phyloP scores from a whole-genome alignment of 2,797 vertebrate species.

The Premnoplex brunnescens region DNA sequence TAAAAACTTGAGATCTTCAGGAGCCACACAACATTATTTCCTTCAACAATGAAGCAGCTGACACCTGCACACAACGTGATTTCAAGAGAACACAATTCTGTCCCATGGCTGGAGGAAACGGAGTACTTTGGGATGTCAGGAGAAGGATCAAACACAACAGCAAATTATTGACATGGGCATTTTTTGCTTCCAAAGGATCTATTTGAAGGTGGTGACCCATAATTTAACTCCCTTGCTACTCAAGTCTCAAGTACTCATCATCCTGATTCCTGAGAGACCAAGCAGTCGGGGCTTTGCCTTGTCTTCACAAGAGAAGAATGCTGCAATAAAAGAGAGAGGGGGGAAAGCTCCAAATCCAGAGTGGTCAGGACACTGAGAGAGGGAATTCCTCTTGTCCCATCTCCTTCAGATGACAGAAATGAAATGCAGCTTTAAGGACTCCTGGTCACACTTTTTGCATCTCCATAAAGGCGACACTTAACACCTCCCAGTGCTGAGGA shows the following conservation, averaged over 20 bases:
- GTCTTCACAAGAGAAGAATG: neutral
- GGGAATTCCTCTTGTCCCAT: neutral
- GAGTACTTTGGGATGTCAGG: neutral
- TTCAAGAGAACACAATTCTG: neutral
- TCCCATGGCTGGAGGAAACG: neutral
- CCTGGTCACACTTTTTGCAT: neutral
- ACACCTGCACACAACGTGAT: neutral
- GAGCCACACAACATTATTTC: neutral
- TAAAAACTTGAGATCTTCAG: neutral
- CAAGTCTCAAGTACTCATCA: constrained; percentile 37
- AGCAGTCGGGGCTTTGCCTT: neutral
- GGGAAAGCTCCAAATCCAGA: neutral
- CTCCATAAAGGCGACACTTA: neutral
- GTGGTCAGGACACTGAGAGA: neutral
- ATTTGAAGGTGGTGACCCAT: constrained; percentile 33
- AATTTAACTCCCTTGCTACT: constrained; percentile 28
- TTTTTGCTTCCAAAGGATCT: constrained; percentile 10
- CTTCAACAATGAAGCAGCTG: neutral
- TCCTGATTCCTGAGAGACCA: neutral
- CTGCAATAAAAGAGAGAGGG: neutral
- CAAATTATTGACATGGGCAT: neutral
- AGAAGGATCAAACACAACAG: neutral
- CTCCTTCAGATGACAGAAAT: neutral
- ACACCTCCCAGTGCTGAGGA: neutral
- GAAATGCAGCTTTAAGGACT: neutral